A percentile compares a stretch with the other conserved stretches of the same genome.
Evolutionary conservation across 2,888 invertebrate genomes (phyloP).

Genomic region (Polietes domitor): DNA sequence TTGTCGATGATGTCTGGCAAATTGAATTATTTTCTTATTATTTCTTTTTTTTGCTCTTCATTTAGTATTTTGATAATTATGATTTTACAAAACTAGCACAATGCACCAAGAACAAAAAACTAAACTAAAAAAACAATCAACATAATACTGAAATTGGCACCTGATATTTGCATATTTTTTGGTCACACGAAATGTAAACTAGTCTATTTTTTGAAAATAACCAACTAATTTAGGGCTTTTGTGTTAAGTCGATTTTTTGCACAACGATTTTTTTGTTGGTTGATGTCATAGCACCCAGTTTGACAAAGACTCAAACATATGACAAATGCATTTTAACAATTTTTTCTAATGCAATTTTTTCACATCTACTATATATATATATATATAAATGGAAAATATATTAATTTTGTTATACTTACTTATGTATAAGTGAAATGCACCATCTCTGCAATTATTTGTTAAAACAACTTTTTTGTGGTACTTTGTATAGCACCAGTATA

Average conservation of each 20-base stretch:
- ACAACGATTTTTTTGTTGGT: neutral
- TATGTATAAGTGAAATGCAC: constrained; percentile 46
- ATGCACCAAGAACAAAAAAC: constrained; percentile 52
- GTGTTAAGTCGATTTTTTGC: constrained; percentile 44
- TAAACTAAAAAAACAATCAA: constrained; percentile 31
- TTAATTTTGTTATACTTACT: constrained; percentile 36
- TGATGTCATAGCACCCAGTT: constrained; percentile 29
- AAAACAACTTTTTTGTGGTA: constrained; percentile 53
- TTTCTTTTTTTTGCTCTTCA: constrained; percentile 11
- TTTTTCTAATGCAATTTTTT: constrained; percentile 16
- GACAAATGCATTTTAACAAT: constrained; percentile 28
- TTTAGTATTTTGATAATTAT: constrained; percentile 9
- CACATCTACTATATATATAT: too few species aligned
- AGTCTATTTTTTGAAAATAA: constrained; percentile 20
- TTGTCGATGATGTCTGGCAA: too few species aligned
- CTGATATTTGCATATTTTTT: constrained; percentile 67
- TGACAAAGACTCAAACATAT: neutral
- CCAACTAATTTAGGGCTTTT: constrained; percentile 47
- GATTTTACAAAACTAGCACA: constrained; percentile 36
- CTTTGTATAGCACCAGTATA: constrained; percentile 62
- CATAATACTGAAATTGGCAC: constrained; percentile 58
- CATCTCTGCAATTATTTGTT: neutral
- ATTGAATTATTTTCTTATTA: constrained; percentile 5
- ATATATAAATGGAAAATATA: constrained; percentile 15
- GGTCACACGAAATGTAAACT: constrained; percentile 40